Conservation (phyloP, 2,888 invertebrate genomes). For the Hermaeophaga mercurialis region DNA sequence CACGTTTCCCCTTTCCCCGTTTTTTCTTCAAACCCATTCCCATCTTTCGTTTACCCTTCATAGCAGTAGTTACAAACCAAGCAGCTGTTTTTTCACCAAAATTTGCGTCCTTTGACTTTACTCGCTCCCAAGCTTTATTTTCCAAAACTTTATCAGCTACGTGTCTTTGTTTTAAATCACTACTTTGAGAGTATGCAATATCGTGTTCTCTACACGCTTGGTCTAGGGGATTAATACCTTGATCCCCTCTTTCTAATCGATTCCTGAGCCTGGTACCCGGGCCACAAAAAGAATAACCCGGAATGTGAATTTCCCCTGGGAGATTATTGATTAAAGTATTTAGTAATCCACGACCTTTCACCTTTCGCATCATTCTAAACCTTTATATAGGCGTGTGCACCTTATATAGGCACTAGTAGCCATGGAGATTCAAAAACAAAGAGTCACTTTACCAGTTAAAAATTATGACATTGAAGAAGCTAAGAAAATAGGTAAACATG, state of each 20-base stretch:
- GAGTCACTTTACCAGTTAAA: conserved; percentile 1
- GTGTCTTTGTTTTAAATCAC: conserved; percentile 41
- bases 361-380: neutral
- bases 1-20: too few relatives aligned
- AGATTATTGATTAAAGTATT: conserved; percentile 39
- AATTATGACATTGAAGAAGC: conserved; percentile 2
- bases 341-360: conserved; percentile 31
- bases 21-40: conserved; percentile 10
- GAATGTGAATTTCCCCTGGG: conserved; percentile 40
- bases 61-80: conserved; percentile 42
- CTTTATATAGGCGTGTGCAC: neutral
- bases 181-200: conserved; percentile 43
- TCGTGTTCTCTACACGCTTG: conserved; percentile 44
- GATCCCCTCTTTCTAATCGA: conserved; percentile 47
- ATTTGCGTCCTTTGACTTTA: conserved; percentile 43
- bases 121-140: conserved; percentile 45
- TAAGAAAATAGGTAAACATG: neutral
- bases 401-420: neutral
- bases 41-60: conserved; percentile 40
- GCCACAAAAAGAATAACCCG: conserved; percentile 38
- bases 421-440: conserved; percentile 14
- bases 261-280: conserved; percentile 42
- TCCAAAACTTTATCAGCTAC: conserved; percentile 48
- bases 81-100: conserved; percentile 47
- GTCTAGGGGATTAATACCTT: conserved; percentile 47